Evolutionary conservation across 2,888 invertebrate genomes (phyloP).

Genomic region (Amblyjoppa fuscipennis): DNA sequence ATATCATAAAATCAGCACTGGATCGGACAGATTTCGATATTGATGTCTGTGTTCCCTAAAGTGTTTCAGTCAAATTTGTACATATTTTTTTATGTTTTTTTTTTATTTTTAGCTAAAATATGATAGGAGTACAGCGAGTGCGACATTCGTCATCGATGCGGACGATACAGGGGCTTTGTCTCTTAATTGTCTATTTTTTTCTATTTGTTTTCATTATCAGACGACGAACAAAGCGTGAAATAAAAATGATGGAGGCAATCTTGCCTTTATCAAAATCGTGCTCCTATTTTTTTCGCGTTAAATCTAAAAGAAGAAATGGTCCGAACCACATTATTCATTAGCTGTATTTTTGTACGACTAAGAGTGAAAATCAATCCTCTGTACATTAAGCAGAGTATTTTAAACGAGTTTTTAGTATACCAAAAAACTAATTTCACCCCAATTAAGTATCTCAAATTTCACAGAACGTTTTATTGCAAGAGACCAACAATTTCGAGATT

Average conservation of each 20-base stretch:
- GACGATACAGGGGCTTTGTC: too few relatives aligned
- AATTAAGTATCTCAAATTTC: background rate
- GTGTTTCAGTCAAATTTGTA: background rate
- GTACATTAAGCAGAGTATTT: background rate
- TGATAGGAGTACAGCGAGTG: too few relatives aligned
- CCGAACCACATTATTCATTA: background rate
- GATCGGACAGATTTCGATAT: background rate
- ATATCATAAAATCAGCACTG: too few relatives aligned
- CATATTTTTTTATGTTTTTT: too few relatives aligned
- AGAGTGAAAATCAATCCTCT: background rate
- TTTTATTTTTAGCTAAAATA: too few relatives aligned
- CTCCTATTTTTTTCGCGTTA: background rate
- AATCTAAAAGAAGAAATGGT: background rate
- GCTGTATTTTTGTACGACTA: background rate
- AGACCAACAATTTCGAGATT: background rate
- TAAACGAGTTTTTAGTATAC: background rate
- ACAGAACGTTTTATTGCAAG: background rate
- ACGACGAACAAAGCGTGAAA: too few relatives aligned
- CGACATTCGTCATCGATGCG: too few relatives aligned
- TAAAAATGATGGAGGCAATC: too few relatives aligned
- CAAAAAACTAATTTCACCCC: background rate
- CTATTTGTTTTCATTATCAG: too few relatives aligned
- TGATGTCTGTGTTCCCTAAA: background rate
- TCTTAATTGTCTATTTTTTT: too few relatives aligned
- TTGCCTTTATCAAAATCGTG: background rate